Evolutionary conservation across 1,140 invertebrate species (phyloP), one percentile per base, ranked within the genome.

Genomic region (Pseudomyrmex sp.): DNA sequence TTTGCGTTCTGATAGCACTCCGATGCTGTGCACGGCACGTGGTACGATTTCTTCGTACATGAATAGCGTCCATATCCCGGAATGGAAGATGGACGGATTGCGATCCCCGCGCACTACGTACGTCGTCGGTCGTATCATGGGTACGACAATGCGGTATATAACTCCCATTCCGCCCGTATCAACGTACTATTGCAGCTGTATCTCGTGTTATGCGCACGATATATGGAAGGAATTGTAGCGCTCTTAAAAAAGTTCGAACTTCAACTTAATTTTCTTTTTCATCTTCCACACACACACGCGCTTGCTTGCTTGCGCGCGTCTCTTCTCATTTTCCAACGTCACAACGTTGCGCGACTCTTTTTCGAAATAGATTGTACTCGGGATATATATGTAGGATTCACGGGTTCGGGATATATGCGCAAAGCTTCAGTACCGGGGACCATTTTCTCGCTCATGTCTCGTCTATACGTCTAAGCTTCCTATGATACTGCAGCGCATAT

Each of bases 361-460:
- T 20, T n/a, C 54, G 54, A 72, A 72, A 80, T 72, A 59, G 76
- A 7, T 80, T 72, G 66, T 26, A 13, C 15, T 54, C 5, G 35
- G 5, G 35, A 7, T 7, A 35, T 35, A 20, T 80, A 35, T 80
- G 70, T 59, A 70, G 50, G 46, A 13, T 77, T 15, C n/a, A 44
- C 12, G 5, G 10, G n/a, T 50, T 3, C 2, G 52, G 20, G n/a
- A 56, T 50, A 58, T 18, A 50, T 79, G 66, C 52, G 61, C n/a
- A 58, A 77, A 48, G 66, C 54, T 69, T 80, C 72, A 72, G 56
- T 80, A 59, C 23, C 54, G 44, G 65, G 63, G 59, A 83, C 62
- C 82, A 50, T 77, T 83, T 83, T 83, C 82, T 83, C 73, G 62
- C 20, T 77, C 23, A 15, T 20, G 72, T 58, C 61, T 52, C 72